phyloP scores from a whole-genome alignment of 2,113 vertebrate species.

The Ciconia boyciana region DNA sequence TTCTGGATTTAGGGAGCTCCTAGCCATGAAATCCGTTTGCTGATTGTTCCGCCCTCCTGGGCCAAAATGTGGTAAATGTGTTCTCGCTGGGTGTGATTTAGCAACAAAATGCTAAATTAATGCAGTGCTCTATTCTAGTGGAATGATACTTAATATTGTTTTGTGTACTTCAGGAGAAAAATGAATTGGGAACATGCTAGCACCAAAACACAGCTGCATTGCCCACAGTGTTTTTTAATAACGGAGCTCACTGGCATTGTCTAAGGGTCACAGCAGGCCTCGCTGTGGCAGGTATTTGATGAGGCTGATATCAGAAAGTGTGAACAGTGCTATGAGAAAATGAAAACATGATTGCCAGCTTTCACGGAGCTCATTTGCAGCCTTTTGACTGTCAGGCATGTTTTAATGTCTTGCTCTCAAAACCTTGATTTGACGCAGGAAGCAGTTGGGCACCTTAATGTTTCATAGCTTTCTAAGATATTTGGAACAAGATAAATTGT shows the following conservation, averaged over 20 bases:
- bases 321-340: background rate
- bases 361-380: background rate
- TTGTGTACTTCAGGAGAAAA: background rate
- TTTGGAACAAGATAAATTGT: background rate
- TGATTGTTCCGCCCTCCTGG: background rate
- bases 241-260: background rate
- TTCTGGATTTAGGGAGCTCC: background rate
- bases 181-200: background rate
- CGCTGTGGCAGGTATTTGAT: background rate
- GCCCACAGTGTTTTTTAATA: background rate
- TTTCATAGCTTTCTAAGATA: background rate
- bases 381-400: background rate
- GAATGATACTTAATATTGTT: background rate
- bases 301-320: background rate
- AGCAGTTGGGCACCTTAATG: background rate
- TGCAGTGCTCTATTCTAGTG: background rate
- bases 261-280: background rate
- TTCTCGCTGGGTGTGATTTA: background rate
- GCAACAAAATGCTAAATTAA: background rate
- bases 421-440: background rate
- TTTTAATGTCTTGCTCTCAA: background rate
- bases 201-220: background rate
- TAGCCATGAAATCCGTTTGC: conserved; percentile 1
- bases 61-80: background rate
- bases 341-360: background rate